A percentile compares a stretch with the other conserved stretches of the same genome.
Evolutionary conservation across 37 sponge, comb jelly and placozoan species (phyloP).

Genomic region (Halisarca cf. caerulea): DNA sequence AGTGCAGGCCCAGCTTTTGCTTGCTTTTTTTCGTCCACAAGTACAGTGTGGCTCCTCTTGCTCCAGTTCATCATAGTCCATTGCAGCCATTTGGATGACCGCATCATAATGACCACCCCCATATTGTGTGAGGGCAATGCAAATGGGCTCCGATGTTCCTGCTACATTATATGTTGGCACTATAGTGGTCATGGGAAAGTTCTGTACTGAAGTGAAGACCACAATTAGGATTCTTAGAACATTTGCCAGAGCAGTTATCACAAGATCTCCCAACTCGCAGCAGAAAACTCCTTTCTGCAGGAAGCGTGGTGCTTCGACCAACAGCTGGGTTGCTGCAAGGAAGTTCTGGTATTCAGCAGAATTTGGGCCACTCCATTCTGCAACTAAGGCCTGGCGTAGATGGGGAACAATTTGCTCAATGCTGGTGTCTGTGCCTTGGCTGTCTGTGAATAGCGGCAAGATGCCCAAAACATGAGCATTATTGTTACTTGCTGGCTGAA

Average conservation of each 20-base stretch:
- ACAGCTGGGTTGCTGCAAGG: not conserved
- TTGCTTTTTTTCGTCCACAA: conserved; percentile 10
- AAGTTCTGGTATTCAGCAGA: conserved; percentile 22
- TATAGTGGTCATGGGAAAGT: conserved; percentile 8
- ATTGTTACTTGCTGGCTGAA: not conserved
- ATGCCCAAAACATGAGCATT: not conserved
- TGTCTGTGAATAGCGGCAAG: not conserved
- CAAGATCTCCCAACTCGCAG: conserved; percentile 1
- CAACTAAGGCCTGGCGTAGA: conserved; percentile 18
- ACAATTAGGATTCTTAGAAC: not conserved
- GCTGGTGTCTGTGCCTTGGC: not conserved
- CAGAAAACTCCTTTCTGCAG: not conserved
- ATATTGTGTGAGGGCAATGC: not conserved
- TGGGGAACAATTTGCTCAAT: not conserved
- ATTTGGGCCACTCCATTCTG: conserved; percentile 34
- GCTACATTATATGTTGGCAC: not conserved
- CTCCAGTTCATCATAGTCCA: not conserved
- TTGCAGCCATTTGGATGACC: not conserved
- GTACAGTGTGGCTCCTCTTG: not conserved
- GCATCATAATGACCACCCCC: conserved; percentile 22
- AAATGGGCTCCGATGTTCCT: not conserved
- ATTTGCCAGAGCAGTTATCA: conserved; percentile 10
- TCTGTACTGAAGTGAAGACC: not conserved
- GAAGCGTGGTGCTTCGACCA: not conserved
- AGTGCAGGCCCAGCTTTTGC: not conserved